A percentile compares a stretch with the other conserved stretches of the same genome.
Evolutionary conservation across 2,113 vertebrate species (phyloP).

Genomic region (Fulica atra): DNA sequence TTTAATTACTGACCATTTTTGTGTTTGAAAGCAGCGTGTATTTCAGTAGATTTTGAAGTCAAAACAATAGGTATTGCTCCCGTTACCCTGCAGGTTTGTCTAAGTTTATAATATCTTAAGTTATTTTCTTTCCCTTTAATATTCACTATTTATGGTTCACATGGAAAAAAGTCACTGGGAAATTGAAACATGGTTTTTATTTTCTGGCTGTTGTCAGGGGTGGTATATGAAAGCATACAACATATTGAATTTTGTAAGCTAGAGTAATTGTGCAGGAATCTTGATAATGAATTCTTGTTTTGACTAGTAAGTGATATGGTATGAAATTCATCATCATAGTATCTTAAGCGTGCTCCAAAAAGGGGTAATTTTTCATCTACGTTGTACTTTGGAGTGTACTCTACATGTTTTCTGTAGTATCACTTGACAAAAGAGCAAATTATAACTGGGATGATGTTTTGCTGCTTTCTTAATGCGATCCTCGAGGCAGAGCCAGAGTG

Average conservation of each 20-base stretch:
- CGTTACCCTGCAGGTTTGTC: constrained; percentile 1
- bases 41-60: neutral
- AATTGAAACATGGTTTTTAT: neutral
- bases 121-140: constrained; percentile 39
- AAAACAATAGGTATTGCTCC: constrained; percentile 9
- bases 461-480: neutral
- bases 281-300: constrained; percentile 43
- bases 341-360: neutral
- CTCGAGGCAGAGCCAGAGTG: neutral
- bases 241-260: constrained; percentile 23
- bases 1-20: neutral
- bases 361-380: neutral
- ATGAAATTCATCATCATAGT: constrained; percentile 3
- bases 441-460: neutral
- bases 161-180: neutral
- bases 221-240: constrained; percentile 26
- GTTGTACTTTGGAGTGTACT: constrained; percentile 1
- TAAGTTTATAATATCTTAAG: neutral
- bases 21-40: neutral
- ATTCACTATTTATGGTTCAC: constrained; percentile 39
- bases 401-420: neutral
- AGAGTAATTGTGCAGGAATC: constrained; percentile 1
- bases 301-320: constrained; percentile 24
- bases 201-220: constrained; percentile 16
- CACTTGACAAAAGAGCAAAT: neutral